Conservation (phyloP, 1,140 invertebrate species). For the Neodiprion pinetum region DNA sequence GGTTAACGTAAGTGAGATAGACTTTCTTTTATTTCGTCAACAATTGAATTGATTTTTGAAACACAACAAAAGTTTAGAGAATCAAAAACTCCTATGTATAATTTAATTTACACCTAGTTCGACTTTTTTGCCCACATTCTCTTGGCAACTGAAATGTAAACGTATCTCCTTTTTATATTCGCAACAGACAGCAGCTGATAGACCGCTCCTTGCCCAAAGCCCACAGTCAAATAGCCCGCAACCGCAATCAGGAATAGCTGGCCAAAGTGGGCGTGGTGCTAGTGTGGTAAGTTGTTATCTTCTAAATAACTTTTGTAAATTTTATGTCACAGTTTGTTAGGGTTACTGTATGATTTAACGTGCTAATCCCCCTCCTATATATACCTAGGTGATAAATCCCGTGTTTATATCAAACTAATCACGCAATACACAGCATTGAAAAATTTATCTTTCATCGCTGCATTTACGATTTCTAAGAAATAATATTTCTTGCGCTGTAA, state of each 20-base stretch:
- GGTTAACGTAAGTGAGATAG: slow-evolving; percentile 6
- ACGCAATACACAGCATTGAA: neutral
- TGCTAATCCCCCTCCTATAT: neutral
- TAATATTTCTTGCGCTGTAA: neutral
- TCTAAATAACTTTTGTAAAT: slow-evolving; percentile 11
- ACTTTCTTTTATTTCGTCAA: neutral
- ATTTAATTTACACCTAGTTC: neutral
- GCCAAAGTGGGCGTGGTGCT: slow-evolving; percentile 85
- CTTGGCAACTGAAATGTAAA: too few species aligned
- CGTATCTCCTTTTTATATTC: neutral
- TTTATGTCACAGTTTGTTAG: neutral
- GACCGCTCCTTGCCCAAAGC: slow-evolving; percentile 63
- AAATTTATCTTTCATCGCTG: neutral
- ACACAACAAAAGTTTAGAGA: slow-evolving; percentile 6
- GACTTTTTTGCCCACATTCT: slow-evolving; percentile 4
- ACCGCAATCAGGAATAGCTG: slow-evolving; percentile 68
- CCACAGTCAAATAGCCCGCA: slow-evolving; percentile 68
- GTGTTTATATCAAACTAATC: neutral
- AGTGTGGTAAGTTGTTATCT: slow-evolving; percentile 77
- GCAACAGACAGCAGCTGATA: slow-evolving; percentile 72
- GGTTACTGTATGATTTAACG: slow-evolving; percentile 1
- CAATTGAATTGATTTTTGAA: slow-evolving; percentile 8
- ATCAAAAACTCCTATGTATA: neutral
- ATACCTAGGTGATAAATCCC: neutral
- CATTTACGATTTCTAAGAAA: neutral